Base-by-base conservation (phyloP, 2,888 invertebrate genomes). In the Mythimna pallens region DNA sequence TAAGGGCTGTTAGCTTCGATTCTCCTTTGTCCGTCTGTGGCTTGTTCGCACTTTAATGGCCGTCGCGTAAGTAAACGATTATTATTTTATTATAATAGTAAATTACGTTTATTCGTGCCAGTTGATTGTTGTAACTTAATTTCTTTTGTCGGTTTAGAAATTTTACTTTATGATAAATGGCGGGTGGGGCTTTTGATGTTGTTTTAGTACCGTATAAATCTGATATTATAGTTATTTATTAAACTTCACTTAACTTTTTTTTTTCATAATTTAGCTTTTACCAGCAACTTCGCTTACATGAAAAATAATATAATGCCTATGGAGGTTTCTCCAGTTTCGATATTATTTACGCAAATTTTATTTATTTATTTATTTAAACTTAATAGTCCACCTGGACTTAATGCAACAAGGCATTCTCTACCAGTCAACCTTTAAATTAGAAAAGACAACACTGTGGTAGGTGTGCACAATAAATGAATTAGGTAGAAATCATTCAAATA, bases 81-180 rank as follows among this genome's bases (percentile, higher is more conserved):
- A 89, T 88, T 88, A 88, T 89, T 84, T 86, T 90, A 89, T 86
- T 89, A 82, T 86, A 84, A 88, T 87, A 86, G 80, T 86, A 82
- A 81, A 84, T 86, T 88, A 84, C 67, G 75, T 81, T 83, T 81
- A 80, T 85, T 79, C 86, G 76, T 72, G 73, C 10, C 82, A n/a
- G 63, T 73, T 79, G 71, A 84, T 85, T 81, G 74, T 81, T 81
- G 86, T 75, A 73, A 67, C 65, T 76, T 86, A 83, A 83, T 77
- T 83, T 75, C 70, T 83, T 83, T 82, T 82, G 80, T 70, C 40
- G 30, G 52, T 61, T 68, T 70, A 61, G 65, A 50, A 70, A 73
- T 82, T 66, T 82, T 62, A 52, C 40, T 36, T 30, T 64, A 34
- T 66, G 50, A 30, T 67, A 71, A 76, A 65, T 65, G 40, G 14